Evolutionary conservation across 1,140 invertebrate genomes (phyloP).

Genomic region (Chionoecetes opilio): DNA sequence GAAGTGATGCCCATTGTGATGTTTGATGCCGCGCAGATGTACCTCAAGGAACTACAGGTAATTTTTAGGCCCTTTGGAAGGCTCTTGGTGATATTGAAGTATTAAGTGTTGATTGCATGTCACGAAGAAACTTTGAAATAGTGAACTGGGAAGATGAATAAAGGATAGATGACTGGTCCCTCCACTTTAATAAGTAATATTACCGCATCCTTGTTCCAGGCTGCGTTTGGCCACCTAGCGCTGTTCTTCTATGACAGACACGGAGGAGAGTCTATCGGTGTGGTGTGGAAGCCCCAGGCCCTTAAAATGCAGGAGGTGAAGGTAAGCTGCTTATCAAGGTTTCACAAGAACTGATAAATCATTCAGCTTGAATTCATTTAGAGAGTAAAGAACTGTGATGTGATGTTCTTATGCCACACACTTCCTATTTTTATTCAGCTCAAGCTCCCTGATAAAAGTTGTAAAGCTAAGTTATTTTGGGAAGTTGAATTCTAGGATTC

Average conservation of each 20-base stretch:
- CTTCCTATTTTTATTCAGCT: too few species aligned
- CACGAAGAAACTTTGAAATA: background rate
- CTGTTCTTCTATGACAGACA: constrained; percentile 95
- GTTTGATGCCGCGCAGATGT: constrained; percentile 90
- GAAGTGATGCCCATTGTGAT: constrained; percentile 89
- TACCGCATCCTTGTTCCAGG: constrained; percentile 85
- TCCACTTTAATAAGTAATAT: constrained; percentile 67
- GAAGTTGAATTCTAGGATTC: too few species aligned
- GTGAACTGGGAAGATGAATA: background rate
- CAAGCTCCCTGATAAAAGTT: too few species aligned
- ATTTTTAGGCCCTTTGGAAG: too few species aligned
- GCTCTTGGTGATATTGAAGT: background rate
- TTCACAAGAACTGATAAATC: too few species aligned
- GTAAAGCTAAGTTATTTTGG: too few species aligned
- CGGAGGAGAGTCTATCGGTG: constrained; percentile 91
- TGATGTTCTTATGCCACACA: too few species aligned
- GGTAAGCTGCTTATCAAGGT: constrained; percentile 83
- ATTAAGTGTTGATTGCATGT: background rate
- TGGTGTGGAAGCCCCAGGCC: constrained; percentile 91
- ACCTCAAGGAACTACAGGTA: constrained; percentile 90
- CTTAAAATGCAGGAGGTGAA: constrained; percentile 89
- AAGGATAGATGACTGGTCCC: background rate
- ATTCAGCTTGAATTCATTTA: too few species aligned
- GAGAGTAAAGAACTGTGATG: too few species aligned
- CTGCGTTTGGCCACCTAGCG: constrained; percentile 90